phyloP scores from a whole-genome alignment of 2,797 vertebrate species.

The Protosalanx chinensis region DNA sequence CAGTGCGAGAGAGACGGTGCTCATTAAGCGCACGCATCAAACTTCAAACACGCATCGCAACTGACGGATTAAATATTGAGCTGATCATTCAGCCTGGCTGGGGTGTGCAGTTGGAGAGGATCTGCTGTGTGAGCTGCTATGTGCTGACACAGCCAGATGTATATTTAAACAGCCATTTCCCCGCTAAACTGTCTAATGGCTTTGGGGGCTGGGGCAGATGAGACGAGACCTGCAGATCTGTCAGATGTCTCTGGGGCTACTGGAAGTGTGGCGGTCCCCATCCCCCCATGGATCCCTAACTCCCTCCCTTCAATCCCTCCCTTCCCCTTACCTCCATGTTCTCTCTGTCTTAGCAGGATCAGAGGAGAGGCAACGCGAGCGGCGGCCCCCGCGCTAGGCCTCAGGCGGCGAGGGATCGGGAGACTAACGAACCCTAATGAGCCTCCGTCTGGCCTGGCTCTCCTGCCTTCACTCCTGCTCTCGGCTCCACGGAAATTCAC shows the following conservation, averaged over 20 bases:
- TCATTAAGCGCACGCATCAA: slow-evolving; percentile 69
- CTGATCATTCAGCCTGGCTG: slow-evolving; percentile 42
- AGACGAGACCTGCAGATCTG: slow-evolving; percentile 65
- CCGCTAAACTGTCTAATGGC: slow-evolving; percentile 71
- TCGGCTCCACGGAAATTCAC: slow-evolving; percentile 45
- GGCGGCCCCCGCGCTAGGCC: slow-evolving; percentile 45
- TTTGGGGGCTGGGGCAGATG: slow-evolving; percentile 54
- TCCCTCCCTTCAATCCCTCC: slow-evolving; percentile 23
- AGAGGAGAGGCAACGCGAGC: slow-evolving; percentile 52
- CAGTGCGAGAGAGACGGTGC: slow-evolving; percentile 59
- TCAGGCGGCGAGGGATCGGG: slow-evolving; percentile 40
- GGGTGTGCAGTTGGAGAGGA: slow-evolving; percentile 35
- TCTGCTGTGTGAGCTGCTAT: slow-evolving; percentile 38
- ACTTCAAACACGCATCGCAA: slow-evolving; percentile 45
- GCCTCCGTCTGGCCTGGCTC: slow-evolving; percentile 63
- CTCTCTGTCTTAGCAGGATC: slow-evolving; percentile 31
- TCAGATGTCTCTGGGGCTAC: slow-evolving; percentile 41
- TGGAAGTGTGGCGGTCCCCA: slow-evolving; percentile 45
- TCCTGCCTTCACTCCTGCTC: slow-evolving; percentile 47
- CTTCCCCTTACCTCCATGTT: slow-evolving; percentile 6
- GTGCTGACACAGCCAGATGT: slow-evolving; percentile 70
- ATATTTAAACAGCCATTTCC: slow-evolving; percentile 75
- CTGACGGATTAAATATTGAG: slow-evolving; percentile 72
- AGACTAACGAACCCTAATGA: slow-evolving; percentile 69
- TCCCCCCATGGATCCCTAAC: slow-evolving; percentile 13